phyloP scores from a whole-genome alignment of 2,888 invertebrate genomes.

The Diplazon laetatorius region DNA sequence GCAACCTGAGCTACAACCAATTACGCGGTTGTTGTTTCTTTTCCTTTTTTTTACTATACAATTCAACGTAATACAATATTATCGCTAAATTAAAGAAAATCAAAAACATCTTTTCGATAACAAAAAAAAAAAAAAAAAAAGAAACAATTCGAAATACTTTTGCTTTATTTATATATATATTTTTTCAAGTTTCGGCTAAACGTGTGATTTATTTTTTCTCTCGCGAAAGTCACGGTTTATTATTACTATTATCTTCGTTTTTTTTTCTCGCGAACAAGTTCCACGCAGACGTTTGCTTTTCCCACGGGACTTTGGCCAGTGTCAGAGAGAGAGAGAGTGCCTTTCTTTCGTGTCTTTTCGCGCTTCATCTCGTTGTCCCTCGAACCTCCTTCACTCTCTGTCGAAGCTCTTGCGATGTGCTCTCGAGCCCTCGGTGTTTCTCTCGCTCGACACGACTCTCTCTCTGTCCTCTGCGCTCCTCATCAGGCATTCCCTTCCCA shows the following conservation, averaged over 20 bases:
- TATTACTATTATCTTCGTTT: not conserved
- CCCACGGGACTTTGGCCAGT: conserved; percentile 51
- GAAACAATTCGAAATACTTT: too few relatives aligned
- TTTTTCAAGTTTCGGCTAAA: too few relatives aligned
- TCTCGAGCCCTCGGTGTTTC: conserved; percentile 16
- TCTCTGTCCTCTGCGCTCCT: conserved; percentile 44
- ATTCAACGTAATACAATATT: too few relatives aligned
- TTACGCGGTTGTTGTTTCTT: not conserved
- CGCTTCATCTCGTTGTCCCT: conserved; percentile 26
- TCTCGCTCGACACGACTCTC: conserved; percentile 9
- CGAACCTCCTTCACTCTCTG: conserved; percentile 31
- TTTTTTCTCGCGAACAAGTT: conserved; percentile 8
- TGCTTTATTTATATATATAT: too few relatives aligned
- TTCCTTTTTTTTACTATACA: too few relatives aligned
- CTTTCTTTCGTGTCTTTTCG: conserved; percentile 19
- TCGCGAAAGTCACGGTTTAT: not conserved
- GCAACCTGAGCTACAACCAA: not conserved
- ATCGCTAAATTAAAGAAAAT: too few relatives aligned
- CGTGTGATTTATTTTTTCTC: not conserved
- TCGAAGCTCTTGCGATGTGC: conserved; percentile 36
- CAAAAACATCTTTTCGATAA: too few relatives aligned
- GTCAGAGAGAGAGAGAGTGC: conserved; percentile 29
- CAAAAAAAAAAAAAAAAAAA: too few relatives aligned
- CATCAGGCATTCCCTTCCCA: conserved; percentile 55
- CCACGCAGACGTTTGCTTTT: conserved; percentile 40